Base-by-base conservation (phyloP, 2,797 vertebrate genomes). In the Darevskia nairensis region DNA sequence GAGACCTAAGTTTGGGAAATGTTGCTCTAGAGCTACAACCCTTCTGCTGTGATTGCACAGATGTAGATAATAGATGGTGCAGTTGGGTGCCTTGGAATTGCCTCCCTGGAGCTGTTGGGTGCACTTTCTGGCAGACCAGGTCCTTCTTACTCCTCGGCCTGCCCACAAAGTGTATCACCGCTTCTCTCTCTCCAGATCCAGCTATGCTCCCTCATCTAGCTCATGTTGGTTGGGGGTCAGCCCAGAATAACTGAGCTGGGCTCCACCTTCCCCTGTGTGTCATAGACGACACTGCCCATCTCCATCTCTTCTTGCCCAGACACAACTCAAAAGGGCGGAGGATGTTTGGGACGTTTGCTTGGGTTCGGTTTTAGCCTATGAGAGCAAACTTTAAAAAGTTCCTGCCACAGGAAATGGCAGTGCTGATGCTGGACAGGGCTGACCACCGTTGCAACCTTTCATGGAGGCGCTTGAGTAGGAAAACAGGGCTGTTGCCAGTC, bases 341-440 rank as follows among this genome's bases (percentile, higher is more conserved):
- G 15, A 11, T 35, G 77, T 90, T 39, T 71, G 90, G 83, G 90
- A 88, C 35, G 7, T 7, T 93, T 85, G 29, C 89, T 11, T 8
- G 1, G 91, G 88, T 86, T 84, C 78, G 44, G n/a, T 88, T 91
- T 89, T 80, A 90, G 91, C 89, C 89, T 87, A 77, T 91, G 94
- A 92, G 88, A 94, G 89, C 88, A 93, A 92, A 82, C 80, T 32
- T 84, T 85, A 6, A 64, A 55, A 15, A 61, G 83, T 91, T 94
- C 90, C 91, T 95, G 89, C 84, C 82, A 86, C 77, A 88, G 86
- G 81, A 92, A 95, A 92, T 59, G 59, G 46, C 80, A 80, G 59
- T 81, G 86, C 27, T 86, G 35, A 50, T 4, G 76, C 92, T 85
- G 82, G 85, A 91, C 89, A 89, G 80, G 79, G 71, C 78, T 84